Evolutionary conservation across 35 echinoderm and acorn worm genomes (phyloP).

Genomic region (Ophioderma brevispina): DNA sequence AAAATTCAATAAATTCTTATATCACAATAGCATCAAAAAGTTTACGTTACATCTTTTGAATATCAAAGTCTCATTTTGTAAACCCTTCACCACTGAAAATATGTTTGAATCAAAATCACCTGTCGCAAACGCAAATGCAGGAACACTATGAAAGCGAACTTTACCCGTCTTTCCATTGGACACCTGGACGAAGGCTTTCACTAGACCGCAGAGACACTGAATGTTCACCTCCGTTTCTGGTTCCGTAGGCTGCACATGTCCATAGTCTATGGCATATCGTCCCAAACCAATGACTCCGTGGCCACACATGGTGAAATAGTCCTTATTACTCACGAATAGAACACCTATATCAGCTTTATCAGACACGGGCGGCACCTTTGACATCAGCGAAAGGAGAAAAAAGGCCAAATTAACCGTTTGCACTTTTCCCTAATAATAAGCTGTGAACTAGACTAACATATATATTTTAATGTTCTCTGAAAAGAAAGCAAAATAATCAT

Average conservation of each 20-base stretch:
- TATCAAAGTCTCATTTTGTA: too few species aligned
- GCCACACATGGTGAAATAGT: conserved; percentile 96
- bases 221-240: conserved; percentile 83
- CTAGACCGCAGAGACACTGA: conserved; percentile 95
- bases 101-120: too few species aligned
- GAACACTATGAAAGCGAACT: conserved; percentile 84
- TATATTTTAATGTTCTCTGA: too few species aligned
- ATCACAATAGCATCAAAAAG: too few species aligned
- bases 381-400: too few species aligned
- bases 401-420: too few species aligned
- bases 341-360: conserved; percentile 66
- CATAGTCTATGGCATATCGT: conserved; percentile 77
- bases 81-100: too few species aligned
- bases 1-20: too few species aligned
- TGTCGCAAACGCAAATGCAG: conserved; percentile 80
- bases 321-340: conserved; percentile 91
- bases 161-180: conserved; percentile 67
- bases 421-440: too few species aligned
- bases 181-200: conserved; percentile 75
- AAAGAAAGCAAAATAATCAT: too few species aligned
- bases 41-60: too few species aligned
- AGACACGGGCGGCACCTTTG: conserved; percentile 61
- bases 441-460: too few species aligned
- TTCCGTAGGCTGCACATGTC: conserved; percentile 36
- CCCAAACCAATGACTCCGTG: conserved; percentile 76